Conservation (phyloP, 2,888 invertebrate genomes). For the Scelioninae gen. 1 region DNA sequence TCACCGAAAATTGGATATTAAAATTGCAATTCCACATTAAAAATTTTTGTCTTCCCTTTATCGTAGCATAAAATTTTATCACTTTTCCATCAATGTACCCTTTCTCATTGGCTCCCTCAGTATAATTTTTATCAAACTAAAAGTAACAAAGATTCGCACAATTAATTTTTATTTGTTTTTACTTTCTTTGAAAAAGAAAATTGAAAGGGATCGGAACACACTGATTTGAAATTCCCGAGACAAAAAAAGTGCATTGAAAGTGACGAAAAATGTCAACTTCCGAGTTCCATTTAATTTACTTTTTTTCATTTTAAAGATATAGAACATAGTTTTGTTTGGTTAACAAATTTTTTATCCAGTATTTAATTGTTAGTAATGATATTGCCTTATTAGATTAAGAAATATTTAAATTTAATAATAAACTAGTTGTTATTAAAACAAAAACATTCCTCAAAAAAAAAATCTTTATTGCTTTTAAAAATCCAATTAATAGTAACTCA, state of each 20-base stretch:
- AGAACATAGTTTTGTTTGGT: constrained; percentile 8
- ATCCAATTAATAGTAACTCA: too few species aligned
- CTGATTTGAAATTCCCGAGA: constrained; percentile 24
- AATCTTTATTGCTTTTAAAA: too few species aligned
- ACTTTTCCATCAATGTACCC: not conserved
- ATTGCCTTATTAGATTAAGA: too few species aligned
- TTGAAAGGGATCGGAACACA: constrained; percentile 22
- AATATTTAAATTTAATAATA: too few species aligned
- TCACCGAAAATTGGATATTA: too few species aligned
- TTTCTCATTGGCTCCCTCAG: not conserved
- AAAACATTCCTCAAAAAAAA: too few species aligned
- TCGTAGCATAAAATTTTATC: not conserved
- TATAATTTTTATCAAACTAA: constrained; percentile 9
- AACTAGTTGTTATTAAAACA: too few species aligned
- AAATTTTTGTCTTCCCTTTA: not conserved
- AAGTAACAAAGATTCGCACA: not conserved
- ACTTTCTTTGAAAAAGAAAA: constrained; percentile 9
- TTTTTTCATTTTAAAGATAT: constrained; percentile 15
- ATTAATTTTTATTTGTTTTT: constrained; percentile 14
- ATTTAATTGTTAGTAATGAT: too few species aligned
- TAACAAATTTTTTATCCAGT: not conserved
- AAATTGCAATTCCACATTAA: too few species aligned
- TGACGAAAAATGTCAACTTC: constrained; percentile 16
- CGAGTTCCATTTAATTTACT: constrained; percentile 27
- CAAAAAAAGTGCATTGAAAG: constrained; percentile 14